Percentiles rank a stretch among this genome's conserved stretches.
phyloP scores from a whole-genome alignment of 2,113 vertebrate genomes.

The Isurus oxyrinchus region DNA sequence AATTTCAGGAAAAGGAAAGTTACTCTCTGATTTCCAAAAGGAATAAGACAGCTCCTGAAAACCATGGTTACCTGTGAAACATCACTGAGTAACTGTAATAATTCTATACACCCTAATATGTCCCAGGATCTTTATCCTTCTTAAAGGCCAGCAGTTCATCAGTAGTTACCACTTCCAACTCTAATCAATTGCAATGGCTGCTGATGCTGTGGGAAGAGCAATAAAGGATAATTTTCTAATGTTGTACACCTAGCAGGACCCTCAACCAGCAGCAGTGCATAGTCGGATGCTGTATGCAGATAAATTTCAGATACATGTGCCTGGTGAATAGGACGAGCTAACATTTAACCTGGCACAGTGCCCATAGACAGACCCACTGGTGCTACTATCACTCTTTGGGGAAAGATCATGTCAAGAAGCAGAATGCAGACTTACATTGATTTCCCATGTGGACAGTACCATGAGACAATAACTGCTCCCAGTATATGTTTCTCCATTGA shows the following conservation, averaged over 20 bases:
- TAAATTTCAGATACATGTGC: not conserved
- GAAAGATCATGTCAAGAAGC: too few relatives aligned
- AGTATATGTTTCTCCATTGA: too few relatives aligned
- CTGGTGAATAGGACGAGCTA: too few relatives aligned
- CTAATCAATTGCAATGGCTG: not conserved
- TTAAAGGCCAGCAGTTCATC: not conserved
- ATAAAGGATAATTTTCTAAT: not conserved
- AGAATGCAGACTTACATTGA: too few relatives aligned
- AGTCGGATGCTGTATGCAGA: too few relatives aligned
- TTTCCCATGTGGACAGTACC: too few relatives aligned
- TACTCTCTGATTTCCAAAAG: not conserved
- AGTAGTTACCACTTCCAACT: not conserved
- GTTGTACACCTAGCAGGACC: not conserved
- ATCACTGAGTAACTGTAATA: not conserved
- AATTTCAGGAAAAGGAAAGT: not conserved
- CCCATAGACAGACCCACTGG: not conserved
- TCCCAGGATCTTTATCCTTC: not conserved
- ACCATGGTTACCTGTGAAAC: too few relatives aligned
- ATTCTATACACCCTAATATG: not conserved
- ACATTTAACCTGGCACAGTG: not conserved
- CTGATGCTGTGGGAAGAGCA: not conserved
- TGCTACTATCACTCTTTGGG: not conserved
- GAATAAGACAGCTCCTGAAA: not conserved
- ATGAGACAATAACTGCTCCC: too few relatives aligned
- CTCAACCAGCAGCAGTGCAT: not conserved